Conservation (phyloP, 2,797 vertebrate genomes). For the Takifugu ocellatus region DNA sequence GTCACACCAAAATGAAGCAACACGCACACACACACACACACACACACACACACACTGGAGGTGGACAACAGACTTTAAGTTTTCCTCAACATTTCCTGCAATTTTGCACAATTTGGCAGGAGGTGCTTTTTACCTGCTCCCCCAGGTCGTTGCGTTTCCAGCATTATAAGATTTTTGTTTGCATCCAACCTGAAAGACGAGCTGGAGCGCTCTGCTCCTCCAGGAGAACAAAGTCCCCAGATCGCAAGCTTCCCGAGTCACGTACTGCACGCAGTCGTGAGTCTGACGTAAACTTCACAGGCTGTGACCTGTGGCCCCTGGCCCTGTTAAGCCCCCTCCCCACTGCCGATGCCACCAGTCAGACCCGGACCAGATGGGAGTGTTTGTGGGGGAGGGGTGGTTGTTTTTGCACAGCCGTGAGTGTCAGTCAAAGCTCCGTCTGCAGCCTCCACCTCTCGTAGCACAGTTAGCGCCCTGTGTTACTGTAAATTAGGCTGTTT, state of each 20-base stretch:
- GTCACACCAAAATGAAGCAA: too few relatives aligned
- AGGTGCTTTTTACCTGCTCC: too few relatives aligned
- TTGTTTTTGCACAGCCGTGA: slow-evolving; percentile 24
- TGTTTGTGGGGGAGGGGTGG: slow-evolving; percentile 29
- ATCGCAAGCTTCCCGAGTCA: slow-evolving; percentile 8
- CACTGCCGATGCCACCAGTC: slow-evolving; percentile 31
- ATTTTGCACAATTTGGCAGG: too few relatives aligned
- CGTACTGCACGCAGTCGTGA: slow-evolving; percentile 28
- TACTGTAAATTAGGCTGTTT: slow-evolving; percentile 32
- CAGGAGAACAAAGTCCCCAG: slow-evolving; percentile 2
- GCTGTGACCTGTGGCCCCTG: slow-evolving; percentile 68
- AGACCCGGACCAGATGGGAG: slow-evolving; percentile 61
- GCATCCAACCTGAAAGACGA: too few relatives aligned
- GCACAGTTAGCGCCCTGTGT: slow-evolving; percentile 25
- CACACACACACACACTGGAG: too few relatives aligned
- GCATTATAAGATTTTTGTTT: too few relatives aligned
- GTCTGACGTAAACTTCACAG: slow-evolving; percentile 57
- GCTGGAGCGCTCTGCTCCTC: background rate
- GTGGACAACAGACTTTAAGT: too few relatives aligned
- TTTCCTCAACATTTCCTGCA: too few relatives aligned
- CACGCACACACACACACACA: too few relatives aligned
- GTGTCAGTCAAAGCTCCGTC: slow-evolving; percentile 40
- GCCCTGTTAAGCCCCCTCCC: slow-evolving; percentile 44
- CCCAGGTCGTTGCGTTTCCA: too few relatives aligned
- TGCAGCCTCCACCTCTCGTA: slow-evolving; percentile 5